A percentile compares a stretch with the other conserved stretches of the same genome.
Evolutionary conservation across 2,888 invertebrate species (phyloP).

Genomic region (Pterostichus madidus): DNA sequence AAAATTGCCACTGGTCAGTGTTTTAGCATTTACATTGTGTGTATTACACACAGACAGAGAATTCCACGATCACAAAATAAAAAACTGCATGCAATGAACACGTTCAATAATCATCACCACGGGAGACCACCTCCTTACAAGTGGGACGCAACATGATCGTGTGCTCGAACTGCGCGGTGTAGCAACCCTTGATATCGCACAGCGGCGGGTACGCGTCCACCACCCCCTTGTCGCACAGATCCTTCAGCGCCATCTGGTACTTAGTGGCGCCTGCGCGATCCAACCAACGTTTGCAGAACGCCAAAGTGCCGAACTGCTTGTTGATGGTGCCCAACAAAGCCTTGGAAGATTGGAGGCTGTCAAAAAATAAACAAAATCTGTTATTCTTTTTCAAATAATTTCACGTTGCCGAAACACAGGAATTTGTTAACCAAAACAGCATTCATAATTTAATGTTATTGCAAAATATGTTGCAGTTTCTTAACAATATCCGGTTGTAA

Average conservation of each 20-base stretch:
- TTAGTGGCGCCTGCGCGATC: constrained; percentile 98
- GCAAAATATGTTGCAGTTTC: too few species aligned
- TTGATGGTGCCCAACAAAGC: constrained; percentile 94
- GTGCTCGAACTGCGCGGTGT: constrained; percentile 99
- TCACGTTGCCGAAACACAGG: neutral
- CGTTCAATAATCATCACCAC: constrained; percentile 95
- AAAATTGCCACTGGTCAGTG: constrained; percentile 37
- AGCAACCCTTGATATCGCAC: constrained; percentile 97
- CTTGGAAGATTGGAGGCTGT: constrained; percentile 94
- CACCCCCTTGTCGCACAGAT: constrained; percentile 97
- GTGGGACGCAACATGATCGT: constrained; percentile 98
- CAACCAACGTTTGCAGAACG: constrained; percentile 99
- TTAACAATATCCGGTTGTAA: too few species aligned
- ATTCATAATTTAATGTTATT: too few species aligned
- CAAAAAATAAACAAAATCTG: constrained; percentile 70
- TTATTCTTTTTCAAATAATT: neutral
- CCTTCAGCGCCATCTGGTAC: constrained; percentile 99
- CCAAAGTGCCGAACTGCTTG: constrained; percentile 97
- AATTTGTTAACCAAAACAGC: too few species aligned
- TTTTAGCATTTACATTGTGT: constrained; percentile 12
- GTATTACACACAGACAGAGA: neutral
- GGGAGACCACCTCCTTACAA: constrained; percentile 98
- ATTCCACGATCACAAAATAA: constrained; percentile 6
- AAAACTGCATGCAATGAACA: neutral
- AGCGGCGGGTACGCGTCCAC: constrained; percentile 99